Evolutionary conservation across 2,888 invertebrate genomes (phyloP).

Genomic region (Ennomos fuscantarius): DNA sequence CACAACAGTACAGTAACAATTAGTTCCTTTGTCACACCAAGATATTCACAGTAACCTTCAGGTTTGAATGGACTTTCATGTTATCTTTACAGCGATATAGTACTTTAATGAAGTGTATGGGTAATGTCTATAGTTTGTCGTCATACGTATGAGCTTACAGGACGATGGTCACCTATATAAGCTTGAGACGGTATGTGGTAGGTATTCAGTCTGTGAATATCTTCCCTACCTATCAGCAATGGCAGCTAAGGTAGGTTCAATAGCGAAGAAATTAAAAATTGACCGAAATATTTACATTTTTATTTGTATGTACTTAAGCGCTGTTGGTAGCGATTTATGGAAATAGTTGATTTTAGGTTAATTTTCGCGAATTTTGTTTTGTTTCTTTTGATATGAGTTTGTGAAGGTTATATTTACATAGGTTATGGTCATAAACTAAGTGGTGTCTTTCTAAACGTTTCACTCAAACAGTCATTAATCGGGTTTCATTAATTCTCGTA

Average conservation of each 20-base stretch:
- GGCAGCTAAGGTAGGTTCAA: slow-evolving; percentile 65
- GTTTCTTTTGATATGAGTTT: no score
- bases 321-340: no score
- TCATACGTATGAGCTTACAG: slow-evolving; percentile 19
- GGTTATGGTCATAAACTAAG: no score
- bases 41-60: neutral
- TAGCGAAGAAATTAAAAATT: neutral
- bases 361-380: no score
- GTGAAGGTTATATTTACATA: neutral
- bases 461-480: no score
- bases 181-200: slow-evolving; percentile 34
- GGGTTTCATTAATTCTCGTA: no score
- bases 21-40: slow-evolving; percentile 6
- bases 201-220: slow-evolving; percentile 62
- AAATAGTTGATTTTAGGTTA: no score
- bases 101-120: neutral
- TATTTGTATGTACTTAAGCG: neutral
- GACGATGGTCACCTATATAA: slow-evolving; percentile 55
- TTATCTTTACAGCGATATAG: slow-evolving; percentile 5
- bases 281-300: neutral
- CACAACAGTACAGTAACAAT: neutral
- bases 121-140: slow-evolving; percentile 5
- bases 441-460: no score
- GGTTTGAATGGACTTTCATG: neutral
- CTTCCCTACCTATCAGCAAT: slow-evolving; percentile 55